Conservation (phyloP, 1,140 invertebrate species). For the Psilanteris sp. region DNA sequence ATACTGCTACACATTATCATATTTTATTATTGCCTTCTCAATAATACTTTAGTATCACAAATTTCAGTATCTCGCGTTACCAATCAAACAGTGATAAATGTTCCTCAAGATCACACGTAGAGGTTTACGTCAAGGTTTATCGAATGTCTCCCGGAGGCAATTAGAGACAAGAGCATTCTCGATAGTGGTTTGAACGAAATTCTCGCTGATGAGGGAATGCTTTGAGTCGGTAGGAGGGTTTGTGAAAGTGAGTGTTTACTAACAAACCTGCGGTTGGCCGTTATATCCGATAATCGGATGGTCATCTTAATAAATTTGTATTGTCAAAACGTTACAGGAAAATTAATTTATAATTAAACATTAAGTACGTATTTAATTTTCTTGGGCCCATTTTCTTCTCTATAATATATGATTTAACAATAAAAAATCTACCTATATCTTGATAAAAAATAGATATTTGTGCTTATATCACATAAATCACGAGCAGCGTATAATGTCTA, state of each 20-base stretch:
- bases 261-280: slow-evolving; percentile 63
- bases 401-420: no score
- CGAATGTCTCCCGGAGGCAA: slow-evolving; percentile 48
- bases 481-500: slow-evolving; percentile 48
- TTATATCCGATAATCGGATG: slow-evolving; percentile 1
- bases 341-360: not conserved
- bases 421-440: not conserved
- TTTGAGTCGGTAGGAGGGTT: slow-evolving; percentile 65
- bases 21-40: no score
- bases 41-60: no score
- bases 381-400: no score
- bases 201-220: slow-evolving; percentile 65
- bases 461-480: no score
- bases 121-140: slow-evolving; percentile 35
- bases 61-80: no score
- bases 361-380: no score
- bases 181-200: slow-evolving; percentile 62
- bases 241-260: slow-evolving; percentile 67
- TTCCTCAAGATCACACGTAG: slow-evolving; percentile 29
- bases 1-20: no score
- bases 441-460: slow-evolving; percentile 2
- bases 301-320: slow-evolving; percentile 18
- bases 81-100: slow-evolving; percentile 30
- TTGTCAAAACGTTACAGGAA: no score
- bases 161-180: slow-evolving; percentile 51